Evolutionary conservation across 2,113 vertebrate species (phyloP), one percentile per base, ranked within the genome.

Genomic region (Mesembrinibis cayennensis): DNA sequence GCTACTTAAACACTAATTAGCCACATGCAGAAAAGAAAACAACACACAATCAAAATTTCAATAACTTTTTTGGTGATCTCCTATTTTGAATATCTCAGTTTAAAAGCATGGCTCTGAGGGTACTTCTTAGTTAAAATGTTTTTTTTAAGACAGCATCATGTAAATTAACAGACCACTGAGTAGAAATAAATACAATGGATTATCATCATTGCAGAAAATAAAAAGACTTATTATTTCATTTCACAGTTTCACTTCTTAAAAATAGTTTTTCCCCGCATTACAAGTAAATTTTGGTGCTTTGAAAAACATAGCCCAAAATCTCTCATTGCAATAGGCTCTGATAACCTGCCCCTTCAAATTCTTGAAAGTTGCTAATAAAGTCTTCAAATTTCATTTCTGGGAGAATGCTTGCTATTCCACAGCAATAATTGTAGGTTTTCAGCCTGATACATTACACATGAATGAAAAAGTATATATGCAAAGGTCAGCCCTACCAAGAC

Each of bases 131-230:
- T 29, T 94, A 26, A 86, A 92, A 53, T 1, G 3, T 19, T 18
- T 18, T 44, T 50, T 67, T 52, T 17, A 38, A 71, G 30, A 26
- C 3, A 16, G 0, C 1, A 0, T 53, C 16, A 52, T 44, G 14
- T 49, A 69, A 91, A 38, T 77, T 38, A 63, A 15, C 21, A 82
- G 22, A 44, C 7, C 21, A 69, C 21, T 11, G 14, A 36, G 6
- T 10, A 71, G n/a, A 74, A 91, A 81, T 30, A 67, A 71, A 40
- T 13, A 55, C 26, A 74, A 27, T 7, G n/a, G 10, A 40, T 61
- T 47, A 19, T 36, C 13, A 72, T 34, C 9, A 40, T 21, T 50
- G 36, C n/a, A 81, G 25, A 81, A 73, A 77, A 66, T 53, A 45
- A 71, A 38, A 52, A 53, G 3, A 4, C 7, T n/a, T 32, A 15